Base-by-base conservation (phyloP, 2,113 vertebrate species). In the Aegotheles bennettii region DNA sequence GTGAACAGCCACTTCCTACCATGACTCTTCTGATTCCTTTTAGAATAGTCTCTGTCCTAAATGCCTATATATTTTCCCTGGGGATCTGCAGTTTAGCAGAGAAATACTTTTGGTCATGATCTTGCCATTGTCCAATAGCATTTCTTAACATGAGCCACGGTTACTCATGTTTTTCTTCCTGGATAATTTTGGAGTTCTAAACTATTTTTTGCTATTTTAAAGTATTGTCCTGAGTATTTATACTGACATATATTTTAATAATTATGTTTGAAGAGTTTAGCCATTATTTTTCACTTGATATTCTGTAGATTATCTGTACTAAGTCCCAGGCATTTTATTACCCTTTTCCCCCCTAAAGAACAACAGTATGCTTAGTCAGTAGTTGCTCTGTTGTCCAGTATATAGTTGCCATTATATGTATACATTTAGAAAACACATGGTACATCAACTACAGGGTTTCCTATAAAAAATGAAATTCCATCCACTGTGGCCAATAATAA, bases 401-500 rank as follows among this genome's bases (percentile, higher is more conserved):
- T 53, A n/a, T 33, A 81, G 77, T 77, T 90, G 56, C 38, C 9
- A 9, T 87, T 82, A 43, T 51, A 91, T 71, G 43, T 75, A 84
- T 96, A 57, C 50, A 86, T 96, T 97, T 96, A 89, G 85, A 96
- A 95, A 97, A 95, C 84, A 87, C 63, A 91, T 73, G 89, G 67
- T 81, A 79, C 82, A 83, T 91, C 84, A 95, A 75, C 97, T 93
- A 92, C 89, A 97, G 84, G 97, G 89, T 95, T 96, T 97, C 96
- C 48, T 89, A 91, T 77, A 96, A 90, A 96, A 90, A 80, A 81
- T 93, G 90, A 95, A 95, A 96, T 98, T 98, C 97, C 97, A 91
- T 97, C 90, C 82, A 17, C 69, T 6, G 14, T 61, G 89, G 98
- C 98, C 98, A 98, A 97, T 95, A 97, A 97, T 93, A 98, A 98